Base-by-base conservation (phyloP, 2,113 vertebrate genomes). In the Poecile atricapillus region DNA sequence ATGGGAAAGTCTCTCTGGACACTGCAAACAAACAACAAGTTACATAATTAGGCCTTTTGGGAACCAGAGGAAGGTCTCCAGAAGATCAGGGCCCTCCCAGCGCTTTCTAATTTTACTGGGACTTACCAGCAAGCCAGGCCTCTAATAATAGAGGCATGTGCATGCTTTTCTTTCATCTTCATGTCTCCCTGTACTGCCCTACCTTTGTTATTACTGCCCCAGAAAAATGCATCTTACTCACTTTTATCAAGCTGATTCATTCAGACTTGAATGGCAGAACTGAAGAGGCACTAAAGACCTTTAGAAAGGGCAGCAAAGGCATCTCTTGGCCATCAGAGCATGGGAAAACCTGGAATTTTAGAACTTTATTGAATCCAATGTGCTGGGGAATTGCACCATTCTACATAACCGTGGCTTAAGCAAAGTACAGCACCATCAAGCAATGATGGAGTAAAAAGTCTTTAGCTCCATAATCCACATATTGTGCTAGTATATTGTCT, bases 41-140 rank as follows among this genome's bases (percentile, higher is more conserved):
- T 95, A 95, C 2, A 2, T 93, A 97, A 96, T 24, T 41, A 50
- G 75, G 78, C 81, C 68, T 87, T 70, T 58, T 50, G 75, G 90
- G 91, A 90, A 59, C 44, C 10, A 10, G 59, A 63, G 52, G 69
- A 89, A 94, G 62, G 41, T 91, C 91, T 97, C 76, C 86, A 88
- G 64, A 92, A 87, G 68, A 94, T 63, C 78, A 71, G 67, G 70
- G 63, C 47, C 47, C 71, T 94, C 86, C 49, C 60, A 87, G 60
- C 0, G 1, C 83, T 89, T 87, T 82, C 83, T 87, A 62, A 89
- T 96, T 95, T 92, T 92, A 69, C 62, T 67, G 37, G 50, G 50
- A 70, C 80, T 91, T 83, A 74, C 80, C 56, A 83, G 52, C 67
- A 87, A 82, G 50, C 20, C 53, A 73, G 24, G 4, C 24, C 73